Evolutionary conservation across 1,140 invertebrate species (phyloP).

Genomic region (Cyphomyrmex costatus): DNA sequence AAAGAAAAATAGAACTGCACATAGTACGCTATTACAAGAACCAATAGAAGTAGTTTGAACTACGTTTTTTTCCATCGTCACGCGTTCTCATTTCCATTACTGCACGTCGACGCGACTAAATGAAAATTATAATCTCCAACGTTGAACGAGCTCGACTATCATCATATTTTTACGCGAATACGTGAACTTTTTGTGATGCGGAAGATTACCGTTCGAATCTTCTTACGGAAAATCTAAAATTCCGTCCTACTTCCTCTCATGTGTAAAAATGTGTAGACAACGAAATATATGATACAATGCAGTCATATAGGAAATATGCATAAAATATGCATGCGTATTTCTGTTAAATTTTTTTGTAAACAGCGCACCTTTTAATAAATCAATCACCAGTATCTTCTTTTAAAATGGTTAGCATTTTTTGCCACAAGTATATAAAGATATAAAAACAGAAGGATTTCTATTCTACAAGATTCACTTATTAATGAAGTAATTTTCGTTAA

Average conservation of each 20-base stretch:
- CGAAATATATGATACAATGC: neutral
- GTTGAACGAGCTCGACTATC: neutral
- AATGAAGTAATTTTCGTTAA: slow-evolving; percentile 12
- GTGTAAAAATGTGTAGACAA: neutral
- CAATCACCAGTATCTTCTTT: neutral
- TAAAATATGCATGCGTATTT: too few relatives aligned
- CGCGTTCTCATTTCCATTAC: slow-evolving; percentile 1
- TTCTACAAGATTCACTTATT: neutral
- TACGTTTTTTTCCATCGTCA: neutral
- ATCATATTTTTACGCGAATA: neutral
- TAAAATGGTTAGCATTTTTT: neutral
- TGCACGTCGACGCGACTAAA: neutral
- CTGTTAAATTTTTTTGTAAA: neutral
- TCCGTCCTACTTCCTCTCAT: neutral
- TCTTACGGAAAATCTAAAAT: neutral
- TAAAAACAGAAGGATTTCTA: neutral
- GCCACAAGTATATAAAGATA: neutral
- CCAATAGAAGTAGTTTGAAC: slow-evolving; percentile 24
- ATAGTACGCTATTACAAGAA: neutral
- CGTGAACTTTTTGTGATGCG: neutral
- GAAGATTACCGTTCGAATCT: neutral
- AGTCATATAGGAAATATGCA: neutral
- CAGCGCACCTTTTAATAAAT: neutral
- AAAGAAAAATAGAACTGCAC: neutral
- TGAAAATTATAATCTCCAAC: slow-evolving; percentile 32